Evolutionary conservation across 2,797 vertebrate species (phyloP), one percentile per base, ranked within the genome.

Genomic region (Sphaeramia orbicularis): DNA sequence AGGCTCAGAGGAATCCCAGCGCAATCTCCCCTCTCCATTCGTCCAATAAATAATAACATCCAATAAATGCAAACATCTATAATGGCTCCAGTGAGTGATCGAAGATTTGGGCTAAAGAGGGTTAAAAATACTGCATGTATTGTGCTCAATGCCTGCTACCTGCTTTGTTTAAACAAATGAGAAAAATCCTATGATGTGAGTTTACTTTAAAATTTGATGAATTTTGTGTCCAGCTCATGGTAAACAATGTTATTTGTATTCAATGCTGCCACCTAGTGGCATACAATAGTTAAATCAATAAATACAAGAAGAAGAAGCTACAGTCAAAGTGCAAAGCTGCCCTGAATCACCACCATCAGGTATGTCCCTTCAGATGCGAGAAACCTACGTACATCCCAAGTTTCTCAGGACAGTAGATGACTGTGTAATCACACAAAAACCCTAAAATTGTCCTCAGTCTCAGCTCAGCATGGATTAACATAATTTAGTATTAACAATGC

Each of bases 191-290:
- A 27, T 55, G 24, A 57, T 7, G 24, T 24, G 4, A 45, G 16
- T 50, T 53, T 57, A 10, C 2, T 16, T 15, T 36, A 10, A 56
- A 19, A 43, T 43, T 6, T 55, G 7, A 15, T 63, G n/a, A 71
- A 40, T 35, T 14, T 27, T 47, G 27, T 59, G 6, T 63, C 2
- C 11, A 59, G 55, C 60, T 64, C 55, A 65, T 21, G 12, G 51
- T 84, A 82, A 86, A 83, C 65, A 40, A 60, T 51, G 27, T 6
- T 15, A 56, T 57, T 15, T 49, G 14, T 51, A 56, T 48, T 47
- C 70, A 74, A 76, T 75, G 62, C 86, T 83, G 85, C 90, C 90
- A 84, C 80, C 89, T 53, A 87, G 90, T 92, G 86, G 86, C 71
- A 79, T 63, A 51, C 73, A 5, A 24, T 30, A 1, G 27, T 27